Evolutionary conservation across 2,888 invertebrate genomes (phyloP), one percentile per base, ranked within the genome.

Genomic region (Abrostola tripartita): DNA sequence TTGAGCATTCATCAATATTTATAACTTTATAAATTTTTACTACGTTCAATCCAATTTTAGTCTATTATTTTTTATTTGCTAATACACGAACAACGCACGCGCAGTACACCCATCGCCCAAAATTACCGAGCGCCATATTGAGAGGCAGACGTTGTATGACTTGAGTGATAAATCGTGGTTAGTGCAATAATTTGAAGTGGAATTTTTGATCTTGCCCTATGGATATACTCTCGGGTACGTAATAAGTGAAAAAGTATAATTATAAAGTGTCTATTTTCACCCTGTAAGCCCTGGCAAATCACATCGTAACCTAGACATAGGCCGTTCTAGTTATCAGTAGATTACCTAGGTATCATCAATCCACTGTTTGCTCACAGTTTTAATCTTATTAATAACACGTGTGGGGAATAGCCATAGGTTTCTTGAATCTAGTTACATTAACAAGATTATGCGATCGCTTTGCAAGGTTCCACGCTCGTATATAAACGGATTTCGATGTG

Each of bases 391-490:
- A 96, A 94, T 95, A 95, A 95, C 95, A 95, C 95, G 95, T 95
- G 96, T 95, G 93, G 92, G 89, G 89, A 93, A 91, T 93, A 94
- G 94, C 92, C 94, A 95, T 95, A 95, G 96, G 96, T 96, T 96
- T 97, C 96, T 95, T 94, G 95, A 96, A 97, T 97, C 96, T 96
- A 95, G 96, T 97, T 97, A 96, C 95, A 95, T 95, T 97, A 97
- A 97, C 96, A 95, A 95, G 96, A 96, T 97, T 96, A 96, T 93
- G 93, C 92, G 95, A 95, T 94, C 94, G 95, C 93, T 95, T 93
- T 90, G 92, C 94, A 92, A 94, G 93, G 94, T 92, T 94, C 91
- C 88, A 89, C 93, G 92, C 91, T 95, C 94, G 94, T 95, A 95
- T 95, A 95, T 92, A 95, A 94, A 93, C 93, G 92, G 94, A 94